phyloP scores from a whole-genome alignment of 1,140 invertebrate species.

The Asbolus verrucosus region DNA sequence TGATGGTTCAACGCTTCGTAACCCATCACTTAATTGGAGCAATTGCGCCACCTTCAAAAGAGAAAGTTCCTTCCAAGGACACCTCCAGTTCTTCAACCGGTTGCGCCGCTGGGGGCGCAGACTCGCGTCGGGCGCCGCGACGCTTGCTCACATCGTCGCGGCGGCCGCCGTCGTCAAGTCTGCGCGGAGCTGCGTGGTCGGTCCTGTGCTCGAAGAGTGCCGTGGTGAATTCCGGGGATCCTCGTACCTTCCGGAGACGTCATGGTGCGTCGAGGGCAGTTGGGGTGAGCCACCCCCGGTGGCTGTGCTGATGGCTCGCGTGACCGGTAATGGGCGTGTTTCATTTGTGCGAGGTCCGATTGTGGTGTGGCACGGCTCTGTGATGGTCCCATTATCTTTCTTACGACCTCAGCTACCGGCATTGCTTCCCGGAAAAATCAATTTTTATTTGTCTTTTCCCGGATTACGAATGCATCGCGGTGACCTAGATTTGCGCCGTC shows the following conservation, averaged over 20 bases:
- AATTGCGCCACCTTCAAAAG: neutral
- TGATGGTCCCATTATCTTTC: conserved; percentile 1
- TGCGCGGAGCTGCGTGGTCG: neutral
- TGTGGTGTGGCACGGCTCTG: neutral
- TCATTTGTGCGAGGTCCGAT: conserved; percentile 14
- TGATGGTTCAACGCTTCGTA: no score
- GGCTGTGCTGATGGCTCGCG: neutral
- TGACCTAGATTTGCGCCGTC: conserved; percentile 22
- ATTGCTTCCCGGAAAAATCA: conserved; percentile 18
- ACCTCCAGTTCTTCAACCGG: neutral
- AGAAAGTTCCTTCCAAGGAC: neutral
- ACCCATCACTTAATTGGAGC: no score
- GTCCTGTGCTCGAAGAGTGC: no score
- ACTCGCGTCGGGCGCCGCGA: conserved; percentile 10
- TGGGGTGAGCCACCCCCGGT: conserved; percentile 14
- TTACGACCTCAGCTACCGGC: neutral
- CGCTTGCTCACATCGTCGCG: conserved; percentile 43
- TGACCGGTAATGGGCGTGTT: conserved; percentile 30
- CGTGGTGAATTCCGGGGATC: neutral
- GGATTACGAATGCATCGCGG: conserved; percentile 23
- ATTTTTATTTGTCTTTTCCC: conserved; percentile 8
- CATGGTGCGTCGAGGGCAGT: neutral
- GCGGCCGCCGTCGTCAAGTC: conserved; percentile 44
- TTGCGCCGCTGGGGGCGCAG: conserved; percentile 37
- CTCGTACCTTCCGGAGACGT: conserved; percentile 1